Evolutionary conservation across 2,797 vertebrate genomes (phyloP).

Genomic region (Lutjanus argentimaculatus): DNA sequence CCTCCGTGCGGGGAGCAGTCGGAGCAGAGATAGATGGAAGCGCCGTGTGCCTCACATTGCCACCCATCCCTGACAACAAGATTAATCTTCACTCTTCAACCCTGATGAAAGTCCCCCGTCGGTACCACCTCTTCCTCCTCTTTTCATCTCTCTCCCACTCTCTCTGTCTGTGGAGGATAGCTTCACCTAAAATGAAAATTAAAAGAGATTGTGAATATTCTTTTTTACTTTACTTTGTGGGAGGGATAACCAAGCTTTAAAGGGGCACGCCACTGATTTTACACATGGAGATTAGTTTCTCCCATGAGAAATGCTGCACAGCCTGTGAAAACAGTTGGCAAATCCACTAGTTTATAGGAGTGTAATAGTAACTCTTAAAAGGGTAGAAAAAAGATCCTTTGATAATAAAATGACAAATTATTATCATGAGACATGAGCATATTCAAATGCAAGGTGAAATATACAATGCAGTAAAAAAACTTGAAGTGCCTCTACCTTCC

Average conservation of each 20-base stretch:
- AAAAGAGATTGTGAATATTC: conserved; percentile 43
- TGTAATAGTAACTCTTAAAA: not conserved
- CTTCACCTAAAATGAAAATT: conserved; percentile 43
- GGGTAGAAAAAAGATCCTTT: not conserved
- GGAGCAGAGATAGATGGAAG: conserved; percentile 67
- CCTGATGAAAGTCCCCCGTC: conserved; percentile 67
- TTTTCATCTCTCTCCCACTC: conserved; percentile 43
- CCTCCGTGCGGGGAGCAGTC: conserved; percentile 35
- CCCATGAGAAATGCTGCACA: not conserved
- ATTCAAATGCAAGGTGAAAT: too few relatives aligned
- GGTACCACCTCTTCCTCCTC: conserved; percentile 44
- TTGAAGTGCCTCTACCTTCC: too few relatives aligned
- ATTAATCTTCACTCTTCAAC: conserved; percentile 74
- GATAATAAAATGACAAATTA: too few relatives aligned
- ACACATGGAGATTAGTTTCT: conserved; percentile 1
- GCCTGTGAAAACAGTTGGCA: not conserved
- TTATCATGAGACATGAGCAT: too few relatives aligned
- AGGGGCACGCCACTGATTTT: not conserved
- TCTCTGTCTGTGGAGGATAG: conserved; percentile 26
- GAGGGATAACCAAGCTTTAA: conserved; percentile 19
- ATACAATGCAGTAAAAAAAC: too few relatives aligned
- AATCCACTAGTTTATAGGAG: not conserved
- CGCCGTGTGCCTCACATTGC: conserved; percentile 48
- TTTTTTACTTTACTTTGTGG: conserved; percentile 7
- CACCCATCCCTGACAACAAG: conserved; percentile 71